Conservation (phyloP, 2,888 invertebrate species). For the Sclerodermus sp. region DNA sequence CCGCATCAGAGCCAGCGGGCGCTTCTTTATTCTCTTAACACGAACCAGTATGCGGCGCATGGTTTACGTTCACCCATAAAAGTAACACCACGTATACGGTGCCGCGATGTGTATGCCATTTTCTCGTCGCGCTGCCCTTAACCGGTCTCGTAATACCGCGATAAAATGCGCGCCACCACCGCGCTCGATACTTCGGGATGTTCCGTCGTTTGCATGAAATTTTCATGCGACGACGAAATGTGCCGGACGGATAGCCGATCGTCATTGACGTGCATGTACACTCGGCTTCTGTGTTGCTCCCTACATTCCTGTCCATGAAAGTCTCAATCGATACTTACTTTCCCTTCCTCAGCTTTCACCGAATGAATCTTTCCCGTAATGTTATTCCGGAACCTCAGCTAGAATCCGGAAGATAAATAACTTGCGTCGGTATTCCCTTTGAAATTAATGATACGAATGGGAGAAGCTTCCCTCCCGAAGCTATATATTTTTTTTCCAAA, state of each 20-base stretch:
- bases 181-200: constrained; percentile 13
- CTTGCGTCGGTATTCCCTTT: no score
- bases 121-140: constrained; percentile 30
- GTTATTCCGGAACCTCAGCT: no score
- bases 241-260: constrained; percentile 14
- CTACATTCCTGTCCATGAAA: background rate
- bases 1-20: constrained; percentile 23
- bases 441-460: no score
- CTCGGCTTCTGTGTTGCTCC: background rate
- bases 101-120: constrained; percentile 25
- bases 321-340: background rate
- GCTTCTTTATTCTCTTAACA: constrained; percentile 46
- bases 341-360: background rate
- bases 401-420: no score
- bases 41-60: constrained; percentile 36
- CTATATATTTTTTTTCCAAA: no score
- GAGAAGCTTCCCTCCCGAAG: no score
- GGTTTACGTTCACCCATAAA: constrained; percentile 49
- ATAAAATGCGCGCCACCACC: constrained; percentile 37
- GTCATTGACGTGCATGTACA: background rate
- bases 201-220: constrained; percentile 32
- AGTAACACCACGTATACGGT: constrained; percentile 36
- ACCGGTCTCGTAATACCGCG: constrained; percentile 39
- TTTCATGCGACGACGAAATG: constrained; percentile 25
- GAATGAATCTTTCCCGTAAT: no score